A percentile compares a stretch with the other conserved stretches of the same genome.
These are phyloP conservation scores for Euthynnus affinis DNA, from an alignment of 2,797 vertebrate species.

Conservation along the genomic window DNA sequence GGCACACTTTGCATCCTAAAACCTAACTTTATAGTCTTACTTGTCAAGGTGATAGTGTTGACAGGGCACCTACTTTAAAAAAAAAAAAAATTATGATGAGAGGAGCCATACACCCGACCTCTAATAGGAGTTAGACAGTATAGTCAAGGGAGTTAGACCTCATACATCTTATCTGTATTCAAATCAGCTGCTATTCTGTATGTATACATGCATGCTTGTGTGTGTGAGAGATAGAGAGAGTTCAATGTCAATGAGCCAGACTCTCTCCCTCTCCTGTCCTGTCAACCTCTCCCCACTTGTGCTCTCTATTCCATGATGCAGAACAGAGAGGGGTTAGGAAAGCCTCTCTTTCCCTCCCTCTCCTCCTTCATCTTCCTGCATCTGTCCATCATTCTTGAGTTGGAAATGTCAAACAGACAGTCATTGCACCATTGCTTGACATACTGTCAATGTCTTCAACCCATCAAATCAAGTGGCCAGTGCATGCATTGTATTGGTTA, in stretches of 20 bases:
- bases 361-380: constrained; percentile 40
- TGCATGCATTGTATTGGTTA: not conserved
- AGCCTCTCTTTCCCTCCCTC: constrained; percentile 35
- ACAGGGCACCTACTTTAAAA: constrained; percentile 30
- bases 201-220: constrained; percentile 18
- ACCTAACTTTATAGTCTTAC: constrained; percentile 46
- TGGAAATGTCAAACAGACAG: constrained; percentile 38
- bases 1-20: constrained; percentile 50
- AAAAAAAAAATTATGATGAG: constrained; percentile 22
- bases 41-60: constrained; percentile 50
- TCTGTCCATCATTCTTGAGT: constrained; percentile 54
- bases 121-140: not conserved
- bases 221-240: not conserved
- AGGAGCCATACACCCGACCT: constrained; percentile 17
- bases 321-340: constrained; percentile 60
- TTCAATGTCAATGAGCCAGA: constrained; percentile 65
- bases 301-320: constrained; percentile 58
- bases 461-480: constrained; percentile 30
- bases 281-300: constrained; percentile 52
- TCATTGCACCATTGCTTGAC: constrained; percentile 30
- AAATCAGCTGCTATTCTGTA: constrained; percentile 20
- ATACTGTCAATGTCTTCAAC: constrained; percentile 34
- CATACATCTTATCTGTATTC: constrained; percentile 29
- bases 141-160: not conserved
- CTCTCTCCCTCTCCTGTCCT: constrained; percentile 50